These are phyloP conservation scores for Microtus montanus DNA, from an alignment of 2,113 vertebrate genomes.

Conservation along the genomic window DNA sequence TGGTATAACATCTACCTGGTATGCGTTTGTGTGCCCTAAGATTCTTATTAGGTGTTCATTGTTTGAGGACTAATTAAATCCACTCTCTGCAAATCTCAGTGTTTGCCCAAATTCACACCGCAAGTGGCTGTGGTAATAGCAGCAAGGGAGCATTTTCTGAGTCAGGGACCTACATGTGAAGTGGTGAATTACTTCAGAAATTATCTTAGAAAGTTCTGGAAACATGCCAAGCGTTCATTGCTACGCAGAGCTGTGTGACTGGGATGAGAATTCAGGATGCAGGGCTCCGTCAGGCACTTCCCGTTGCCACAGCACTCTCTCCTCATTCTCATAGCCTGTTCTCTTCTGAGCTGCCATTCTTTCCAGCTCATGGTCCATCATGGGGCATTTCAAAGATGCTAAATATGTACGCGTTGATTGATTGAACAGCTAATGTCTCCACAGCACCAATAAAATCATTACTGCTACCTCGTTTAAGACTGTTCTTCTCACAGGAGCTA, in stretches of 20 bases:
- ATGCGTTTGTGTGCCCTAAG: not conserved
- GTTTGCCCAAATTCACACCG: not conserved
- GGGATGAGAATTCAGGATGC: not conserved
- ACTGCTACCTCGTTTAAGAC: not conserved
- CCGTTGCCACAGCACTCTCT: rapidly evolving
- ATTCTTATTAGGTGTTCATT: not conserved
- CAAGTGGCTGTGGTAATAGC: not conserved
- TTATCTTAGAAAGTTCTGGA: not conserved
- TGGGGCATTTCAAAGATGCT: not conserved
- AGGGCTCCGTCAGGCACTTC: not conserved
- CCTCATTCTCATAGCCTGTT: not conserved
- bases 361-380: not conserved
- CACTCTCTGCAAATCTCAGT: not conserved
- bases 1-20: not conserved
- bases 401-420: not conserved
- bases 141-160: not conserved
- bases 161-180: not conserved
- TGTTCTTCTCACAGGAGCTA: constrained; percentile 7
- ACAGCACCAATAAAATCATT: not conserved
- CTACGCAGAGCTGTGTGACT: rapidly evolving
- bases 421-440: not conserved
- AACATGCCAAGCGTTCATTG: not conserved
- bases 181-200: not conserved
- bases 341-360: not conserved
- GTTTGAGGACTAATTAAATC: not conserved